Conservation (phyloP, 2,888 invertebrate genomes). For the Pachymerium ferrugineum region DNA sequence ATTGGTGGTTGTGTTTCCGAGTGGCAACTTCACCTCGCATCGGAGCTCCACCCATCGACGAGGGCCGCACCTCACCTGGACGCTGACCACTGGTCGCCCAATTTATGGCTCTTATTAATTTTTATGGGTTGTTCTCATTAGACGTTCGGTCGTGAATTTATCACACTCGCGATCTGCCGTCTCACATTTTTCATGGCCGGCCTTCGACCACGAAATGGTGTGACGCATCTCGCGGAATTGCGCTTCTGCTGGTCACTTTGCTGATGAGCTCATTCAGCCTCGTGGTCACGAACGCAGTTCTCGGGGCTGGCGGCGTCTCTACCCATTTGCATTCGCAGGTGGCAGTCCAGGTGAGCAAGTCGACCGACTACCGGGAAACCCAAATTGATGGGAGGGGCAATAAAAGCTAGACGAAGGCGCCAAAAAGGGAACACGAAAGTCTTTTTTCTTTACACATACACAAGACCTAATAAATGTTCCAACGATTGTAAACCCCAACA, state of each 20-base stretch:
- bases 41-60: slow-evolving; percentile 25
- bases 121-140: slow-evolving; percentile 33
- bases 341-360: slow-evolving; percentile 25
- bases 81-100: not conserved
- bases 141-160: slow-evolving; percentile 18
- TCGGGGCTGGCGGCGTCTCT: slow-evolving; percentile 21
- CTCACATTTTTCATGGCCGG: slow-evolving; percentile 15
- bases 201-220: slow-evolving; percentile 17
- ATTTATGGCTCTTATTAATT: slow-evolving; percentile 34
- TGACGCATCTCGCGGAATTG: slow-evolving; percentile 5
- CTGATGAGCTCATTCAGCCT: slow-evolving; percentile 20
- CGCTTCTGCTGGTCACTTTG: slow-evolving; percentile 17
- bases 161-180: not conserved
- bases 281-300: slow-evolving; percentile 23
- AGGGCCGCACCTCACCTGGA: slow-evolving; percentile 9
- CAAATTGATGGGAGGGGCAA: slow-evolving; percentile 20
- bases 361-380: slow-evolving; percentile 23
- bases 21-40: slow-evolving; percentile 24
- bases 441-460: slow-evolving; percentile 2
- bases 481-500: slow-evolving; percentile 8
- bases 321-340: slow-evolving; percentile 22
- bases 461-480: too few species aligned
- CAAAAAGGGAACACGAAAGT: not conserved
- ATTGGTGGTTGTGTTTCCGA: slow-evolving; percentile 28
- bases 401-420: slow-evolving; percentile 15